These are phyloP conservation scores for Parnassius apollo DNA, from an alignment of 2,888 invertebrate species.

Conservation along the genomic window DNA sequence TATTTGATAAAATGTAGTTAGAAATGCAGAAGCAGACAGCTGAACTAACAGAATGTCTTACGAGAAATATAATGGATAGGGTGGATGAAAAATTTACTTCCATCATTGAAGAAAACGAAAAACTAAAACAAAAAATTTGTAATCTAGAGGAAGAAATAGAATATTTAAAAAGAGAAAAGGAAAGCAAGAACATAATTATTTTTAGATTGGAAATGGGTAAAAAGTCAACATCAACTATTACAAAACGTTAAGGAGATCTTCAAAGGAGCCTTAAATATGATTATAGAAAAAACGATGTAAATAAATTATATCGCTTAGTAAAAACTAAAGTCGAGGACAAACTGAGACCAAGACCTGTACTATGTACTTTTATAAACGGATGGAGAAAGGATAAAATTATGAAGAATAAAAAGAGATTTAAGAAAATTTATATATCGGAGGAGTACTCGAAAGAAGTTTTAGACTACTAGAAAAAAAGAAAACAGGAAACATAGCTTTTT, in stretches of 20 bases:
- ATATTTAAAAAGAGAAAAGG: constrained; percentile 1
- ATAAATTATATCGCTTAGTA: too few relatives aligned
- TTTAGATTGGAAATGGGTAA: too few relatives aligned
- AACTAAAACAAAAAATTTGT: constrained; percentile 23
- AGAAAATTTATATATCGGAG: constrained; percentile 29
- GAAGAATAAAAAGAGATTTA: constrained; percentile 24
- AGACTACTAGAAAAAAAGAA: constrained; percentile 31
- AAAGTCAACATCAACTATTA: too few relatives aligned
- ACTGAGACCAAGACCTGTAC: constrained; percentile 10
- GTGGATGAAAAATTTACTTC: constrained; percentile 27
- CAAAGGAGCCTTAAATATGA: too few relatives aligned
- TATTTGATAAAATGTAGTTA: constrained; percentile 27
- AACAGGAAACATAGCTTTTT: constrained; percentile 27
- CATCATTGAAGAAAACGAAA: constrained; percentile 26
- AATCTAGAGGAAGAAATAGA: constrained; percentile 23
- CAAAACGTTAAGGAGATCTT: too few relatives aligned
- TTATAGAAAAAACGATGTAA: too few relatives aligned
- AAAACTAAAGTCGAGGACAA: not conserved
- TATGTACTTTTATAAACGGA: constrained; percentile 27
- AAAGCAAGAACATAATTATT: too few relatives aligned
- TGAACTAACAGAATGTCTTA: constrained; percentile 25
- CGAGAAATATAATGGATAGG: constrained; percentile 23
- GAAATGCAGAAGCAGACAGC: constrained; percentile 26
- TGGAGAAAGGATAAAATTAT: constrained; percentile 34
- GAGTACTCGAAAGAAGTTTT: constrained; percentile 38